Evolutionary conservation across 1,140 invertebrate genomes (phyloP).

Genomic region (Neotoxoptera formosana): DNA sequence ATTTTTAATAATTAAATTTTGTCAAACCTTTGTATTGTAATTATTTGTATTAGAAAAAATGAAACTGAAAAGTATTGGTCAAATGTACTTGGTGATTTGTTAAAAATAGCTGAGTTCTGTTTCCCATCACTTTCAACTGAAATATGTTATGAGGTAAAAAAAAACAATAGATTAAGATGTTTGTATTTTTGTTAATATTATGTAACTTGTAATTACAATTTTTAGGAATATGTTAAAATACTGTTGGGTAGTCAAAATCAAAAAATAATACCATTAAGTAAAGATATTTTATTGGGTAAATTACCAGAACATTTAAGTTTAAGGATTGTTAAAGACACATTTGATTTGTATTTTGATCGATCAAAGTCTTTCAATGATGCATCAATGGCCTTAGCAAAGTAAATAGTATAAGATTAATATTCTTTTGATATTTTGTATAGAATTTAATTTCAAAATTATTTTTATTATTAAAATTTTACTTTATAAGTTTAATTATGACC

Average conservation of each 20-base stretch:
- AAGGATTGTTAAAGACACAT: slow-evolving; percentile 35
- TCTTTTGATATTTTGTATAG: neutral
- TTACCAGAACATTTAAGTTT: slow-evolving; percentile 19
- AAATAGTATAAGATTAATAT: neutral
- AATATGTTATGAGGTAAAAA: slow-evolving; percentile 49
- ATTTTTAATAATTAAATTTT: neutral
- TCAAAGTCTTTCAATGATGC: slow-evolving; percentile 48
- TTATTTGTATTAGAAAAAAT: slow-evolving; percentile 35
- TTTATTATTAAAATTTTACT: neutral
- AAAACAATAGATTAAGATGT: neutral
- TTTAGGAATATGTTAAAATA: slow-evolving; percentile 37
- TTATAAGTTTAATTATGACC: neutral
- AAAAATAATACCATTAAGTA: slow-evolving; percentile 45
- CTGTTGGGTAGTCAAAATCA: slow-evolving; percentile 25
- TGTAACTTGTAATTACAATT: neutral
- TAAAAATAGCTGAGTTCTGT: slow-evolving; percentile 48
- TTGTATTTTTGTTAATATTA: neutral
- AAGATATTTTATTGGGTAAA: slow-evolving; percentile 36
- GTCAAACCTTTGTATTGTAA: neutral
- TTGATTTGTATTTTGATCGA: slow-evolving; percentile 44
- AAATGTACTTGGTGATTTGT: slow-evolving; percentile 49
- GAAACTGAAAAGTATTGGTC: slow-evolving; percentile 45
- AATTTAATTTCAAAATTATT: neutral
- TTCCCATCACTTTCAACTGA: slow-evolving; percentile 35
- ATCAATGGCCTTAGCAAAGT: slow-evolving; percentile 50